Evolutionary conservation across 2,797 vertebrate species (phyloP).

Genomic region (Craterocephalus amniculus): DNA sequence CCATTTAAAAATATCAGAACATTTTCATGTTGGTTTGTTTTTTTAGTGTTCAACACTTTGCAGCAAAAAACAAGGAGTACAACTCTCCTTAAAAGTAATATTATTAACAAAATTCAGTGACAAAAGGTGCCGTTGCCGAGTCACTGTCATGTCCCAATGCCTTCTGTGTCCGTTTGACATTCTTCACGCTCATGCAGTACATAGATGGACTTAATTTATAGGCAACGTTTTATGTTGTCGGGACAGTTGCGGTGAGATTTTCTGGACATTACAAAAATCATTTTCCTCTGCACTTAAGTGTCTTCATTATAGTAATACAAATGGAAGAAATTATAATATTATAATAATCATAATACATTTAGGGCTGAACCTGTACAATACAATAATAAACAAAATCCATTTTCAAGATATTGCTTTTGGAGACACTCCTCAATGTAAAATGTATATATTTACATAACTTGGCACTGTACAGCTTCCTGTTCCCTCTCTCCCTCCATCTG

Average conservation of each 20-base stretch:
- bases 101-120: constrained; percentile 85
- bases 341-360: constrained; percentile 87
- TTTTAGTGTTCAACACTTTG: constrained; percentile 92
- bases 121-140: constrained; percentile 74
- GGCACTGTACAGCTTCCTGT: constrained; percentile 86
- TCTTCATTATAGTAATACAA: constrained; percentile 85
- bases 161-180: constrained; percentile 76
- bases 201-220: constrained; percentile 80
- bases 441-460: constrained; percentile 87
- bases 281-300: constrained; percentile 81
- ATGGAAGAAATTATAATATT: constrained; percentile 83
- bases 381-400: constrained; percentile 86
- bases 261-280: constrained; percentile 72
- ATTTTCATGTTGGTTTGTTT: constrained; percentile 88
- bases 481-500: constrained; percentile 62
- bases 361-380: constrained; percentile 87
- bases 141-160: constrained; percentile 76
- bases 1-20: constrained; percentile 85
- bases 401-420: constrained; percentile 89
- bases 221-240: constrained; percentile 74
- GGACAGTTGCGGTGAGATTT: constrained; percentile 74
- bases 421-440: constrained; percentile 85
- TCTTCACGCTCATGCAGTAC: constrained; percentile 79
- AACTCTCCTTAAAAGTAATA: constrained; percentile 82
- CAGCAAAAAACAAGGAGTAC: constrained; percentile 86